Percentiles rank a stretch among this genome's conserved stretches.
phyloP scores from a whole-genome alignment of 2,797 vertebrate species.

The Pteronotus mesoamericanus region DNA sequence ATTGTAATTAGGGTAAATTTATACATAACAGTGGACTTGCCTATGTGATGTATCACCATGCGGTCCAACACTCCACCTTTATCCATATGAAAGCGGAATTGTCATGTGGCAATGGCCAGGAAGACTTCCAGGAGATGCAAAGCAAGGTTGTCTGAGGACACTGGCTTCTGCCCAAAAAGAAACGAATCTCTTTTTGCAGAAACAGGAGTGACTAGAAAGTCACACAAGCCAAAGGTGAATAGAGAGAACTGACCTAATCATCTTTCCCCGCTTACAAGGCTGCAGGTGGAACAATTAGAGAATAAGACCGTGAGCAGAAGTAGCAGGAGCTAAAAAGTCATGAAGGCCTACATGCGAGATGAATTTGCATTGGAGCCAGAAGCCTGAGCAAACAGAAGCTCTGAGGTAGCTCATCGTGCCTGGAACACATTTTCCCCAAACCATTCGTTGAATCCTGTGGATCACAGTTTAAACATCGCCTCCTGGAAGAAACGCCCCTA shows the following conservation, averaged over 20 bases:
- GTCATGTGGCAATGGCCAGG: not conserved
- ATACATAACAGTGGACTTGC: not conserved
- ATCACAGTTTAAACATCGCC: not conserved
- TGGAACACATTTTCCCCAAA: not conserved
- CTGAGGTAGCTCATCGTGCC: not conserved
- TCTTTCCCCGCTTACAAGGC: not conserved
- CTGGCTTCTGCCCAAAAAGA: not conserved
- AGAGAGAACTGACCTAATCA: not conserved
- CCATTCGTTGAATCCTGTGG: not conserved
- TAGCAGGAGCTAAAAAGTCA: not conserved
- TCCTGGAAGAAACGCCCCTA: not conserved
- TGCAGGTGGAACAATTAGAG: not conserved
- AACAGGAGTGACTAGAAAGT: constrained; percentile 26
- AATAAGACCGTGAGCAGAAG: not conserved
- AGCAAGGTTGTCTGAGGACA: not conserved
- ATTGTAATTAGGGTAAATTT: not conserved
- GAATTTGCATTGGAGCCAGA: not conserved
- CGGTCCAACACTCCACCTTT: not conserved
- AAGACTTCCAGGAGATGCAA: not conserved
- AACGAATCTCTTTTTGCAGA: constrained; percentile 5
- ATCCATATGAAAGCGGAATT: not conserved
- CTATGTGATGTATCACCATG: not conserved
- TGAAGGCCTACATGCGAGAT: not conserved
- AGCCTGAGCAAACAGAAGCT: not conserved
- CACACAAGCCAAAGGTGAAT: not conserved